Conservation (phyloP, 2,797 vertebrate genomes). For the Chaetodon trifasciatus region DNA sequence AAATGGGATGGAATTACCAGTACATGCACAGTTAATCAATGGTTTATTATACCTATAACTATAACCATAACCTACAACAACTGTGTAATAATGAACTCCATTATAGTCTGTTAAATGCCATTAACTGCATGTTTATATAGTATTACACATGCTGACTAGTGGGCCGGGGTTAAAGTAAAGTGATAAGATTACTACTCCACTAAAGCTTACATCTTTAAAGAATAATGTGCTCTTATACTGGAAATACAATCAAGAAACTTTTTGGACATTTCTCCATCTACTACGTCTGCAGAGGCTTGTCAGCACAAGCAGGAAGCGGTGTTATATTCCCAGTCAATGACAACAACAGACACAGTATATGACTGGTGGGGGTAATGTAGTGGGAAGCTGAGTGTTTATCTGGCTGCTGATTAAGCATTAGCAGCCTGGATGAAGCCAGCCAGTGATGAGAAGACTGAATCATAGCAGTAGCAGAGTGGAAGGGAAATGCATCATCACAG, state of each 20-base stretch:
- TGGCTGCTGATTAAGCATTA: constrained; percentile 4
- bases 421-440: background rate
- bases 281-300: background rate
- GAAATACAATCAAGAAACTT: background rate
- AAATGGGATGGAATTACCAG: too few species aligned
- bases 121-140: background rate
- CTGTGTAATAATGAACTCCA: background rate
- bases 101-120: background rate
- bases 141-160: background rate
- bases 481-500: background rate
- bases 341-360: background rate
- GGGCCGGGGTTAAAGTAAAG: background rate
- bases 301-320: background rate
- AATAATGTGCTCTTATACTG: background rate
- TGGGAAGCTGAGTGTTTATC: background rate
- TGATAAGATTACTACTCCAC: background rate
- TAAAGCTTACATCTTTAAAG: background rate
- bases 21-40: background rate
- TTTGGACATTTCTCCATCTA: background rate
- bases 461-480: background rate
- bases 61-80: too few species aligned
- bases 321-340: background rate
- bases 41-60: too few species aligned
- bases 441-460: background rate
- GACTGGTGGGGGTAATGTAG: background rate